Percentiles rank a stretch among this genome's conserved stretches.
Conservation (phyloP, 2,797 vertebrate species). For the Hylomyscus alleni region DNA sequence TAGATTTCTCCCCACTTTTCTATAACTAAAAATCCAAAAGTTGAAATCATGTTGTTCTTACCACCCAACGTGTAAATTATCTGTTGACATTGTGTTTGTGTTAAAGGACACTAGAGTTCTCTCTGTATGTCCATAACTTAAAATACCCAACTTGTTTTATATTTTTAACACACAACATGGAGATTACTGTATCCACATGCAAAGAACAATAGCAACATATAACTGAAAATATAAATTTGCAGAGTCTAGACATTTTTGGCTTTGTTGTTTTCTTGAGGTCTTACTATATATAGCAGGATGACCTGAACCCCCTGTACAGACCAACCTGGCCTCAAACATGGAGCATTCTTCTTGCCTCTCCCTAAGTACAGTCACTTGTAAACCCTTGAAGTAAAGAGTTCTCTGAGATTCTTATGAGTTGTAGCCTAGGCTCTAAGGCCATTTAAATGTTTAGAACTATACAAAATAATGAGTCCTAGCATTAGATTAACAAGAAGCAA, state of each 20-base stretch:
- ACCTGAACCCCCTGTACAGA: neutral
- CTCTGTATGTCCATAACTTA: conserved; percentile 54
- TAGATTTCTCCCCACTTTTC: conserved; percentile 53
- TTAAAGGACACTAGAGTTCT: conserved; percentile 47
- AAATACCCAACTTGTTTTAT: conserved; percentile 1
- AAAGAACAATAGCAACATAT: conserved; percentile 53
- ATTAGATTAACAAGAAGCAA: neutral
- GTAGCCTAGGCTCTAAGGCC: neutral
- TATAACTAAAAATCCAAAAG: conserved; percentile 50
- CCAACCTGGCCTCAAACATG: neutral
- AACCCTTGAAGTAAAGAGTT: neutral
- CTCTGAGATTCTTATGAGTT: conserved; percentile 15
- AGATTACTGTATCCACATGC: conserved; percentile 50
- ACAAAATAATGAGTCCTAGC: neutral
- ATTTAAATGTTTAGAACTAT: neutral
- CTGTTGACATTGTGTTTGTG: conserved; percentile 60
- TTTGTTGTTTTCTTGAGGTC: neutral
- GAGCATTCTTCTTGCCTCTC: neutral
- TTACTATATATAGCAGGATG: neutral
- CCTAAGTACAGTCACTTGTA: neutral
- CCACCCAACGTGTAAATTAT: conserved; percentile 64
- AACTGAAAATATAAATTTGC: conserved; percentile 30
- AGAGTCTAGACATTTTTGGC: neutral
- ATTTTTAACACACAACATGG: conserved; percentile 42
- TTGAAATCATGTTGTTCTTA: conserved; percentile 52